Evolutionary conservation across 1,140 invertebrate species (phyloP).

Genomic region (Akabosia matsudoensis): DNA sequence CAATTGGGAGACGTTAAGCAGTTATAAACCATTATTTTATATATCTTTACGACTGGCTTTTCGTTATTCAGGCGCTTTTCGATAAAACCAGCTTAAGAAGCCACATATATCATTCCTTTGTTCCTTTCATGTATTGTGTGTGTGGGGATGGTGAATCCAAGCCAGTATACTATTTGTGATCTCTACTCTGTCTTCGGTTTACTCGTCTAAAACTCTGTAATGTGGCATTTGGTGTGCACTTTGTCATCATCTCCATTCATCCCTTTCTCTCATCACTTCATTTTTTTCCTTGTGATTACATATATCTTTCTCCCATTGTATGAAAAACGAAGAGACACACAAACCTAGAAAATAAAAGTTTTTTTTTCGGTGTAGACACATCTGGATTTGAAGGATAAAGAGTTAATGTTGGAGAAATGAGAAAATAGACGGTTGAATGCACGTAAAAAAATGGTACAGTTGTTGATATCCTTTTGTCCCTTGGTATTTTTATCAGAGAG

Average conservation of each 20-base stretch:
- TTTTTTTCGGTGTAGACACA: not conserved
- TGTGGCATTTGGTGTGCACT: not conserved
- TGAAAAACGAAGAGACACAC: too few species aligned
- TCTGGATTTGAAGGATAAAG: constrained; percentile 3
- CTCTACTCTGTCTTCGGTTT: too few species aligned
- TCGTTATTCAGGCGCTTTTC: not conserved
- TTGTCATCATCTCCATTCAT: not conserved
- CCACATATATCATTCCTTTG: not conserved
- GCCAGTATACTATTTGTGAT: too few species aligned
- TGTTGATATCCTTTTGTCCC: not conserved
- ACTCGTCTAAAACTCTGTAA: too few species aligned
- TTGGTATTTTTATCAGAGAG: too few species aligned
- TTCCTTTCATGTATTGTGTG: not conserved
- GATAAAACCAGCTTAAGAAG: not conserved
- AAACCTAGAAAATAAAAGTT: too few species aligned
- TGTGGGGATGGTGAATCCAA: not conserved
- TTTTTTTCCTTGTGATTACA: not conserved
- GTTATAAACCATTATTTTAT: too few species aligned
- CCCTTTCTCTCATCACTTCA: not conserved
- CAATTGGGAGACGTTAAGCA: too few species aligned
- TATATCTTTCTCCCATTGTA: too few species aligned
- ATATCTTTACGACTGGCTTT: not conserved
- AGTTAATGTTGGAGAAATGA: constrained; percentile 1
- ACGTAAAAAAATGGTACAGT: not conserved
- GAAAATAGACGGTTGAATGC: constrained; percentile 11